Evolutionary conservation across 2,888 invertebrate species (phyloP), one percentile per base, ranked within the genome.

Genomic region (Chironomus tentans): DNA sequence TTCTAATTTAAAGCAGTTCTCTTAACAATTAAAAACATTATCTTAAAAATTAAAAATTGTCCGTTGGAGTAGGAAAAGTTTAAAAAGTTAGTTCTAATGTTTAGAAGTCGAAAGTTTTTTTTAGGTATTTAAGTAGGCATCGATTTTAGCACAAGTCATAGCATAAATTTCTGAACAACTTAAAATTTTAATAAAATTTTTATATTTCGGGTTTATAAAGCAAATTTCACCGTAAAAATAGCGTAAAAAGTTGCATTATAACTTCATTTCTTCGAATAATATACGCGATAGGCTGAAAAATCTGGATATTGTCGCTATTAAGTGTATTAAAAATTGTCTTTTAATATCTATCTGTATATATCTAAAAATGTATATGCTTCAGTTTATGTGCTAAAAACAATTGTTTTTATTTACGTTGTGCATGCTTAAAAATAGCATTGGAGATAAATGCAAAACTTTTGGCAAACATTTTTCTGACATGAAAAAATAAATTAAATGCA

Each of bases 321-420:
- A 13, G 24, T 65, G 65, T 21, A 24, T n/a, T 10, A 65, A 62
- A 24, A 65, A 24, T 65, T 65, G 65, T 65, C 65, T 65, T 65
- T 21, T 15, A 18, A 56, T 56, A 56, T 56, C 56, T 56, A 18
- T 56, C n/a, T 56, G 18, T 18, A 56, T 38, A 15, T 56, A 56
- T 18, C n/a, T 56, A 21, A 21, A 65, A 65, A 65, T 65, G 65
- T 65, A 65, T 24, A 65, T 24, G 65, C 65, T 21, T 24, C 24
- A 65, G 65, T 65, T 65, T 21, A 13, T 21, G 65, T 65, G 65
- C 65, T 65, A 65, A 65, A 65, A 24, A 65, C 22, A 65, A 65
- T 65, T 65, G 65, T 65, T 65, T 65, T 65, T 65, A 65, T 65
- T 65, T 65, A 65, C 24, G 24, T 65, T 65, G 65, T 65, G 24